Evolutionary conservation across 1,140 invertebrate genomes (phyloP), one percentile per base, ranked within the genome.

Genomic region (Ylistrum balloti): DNA sequence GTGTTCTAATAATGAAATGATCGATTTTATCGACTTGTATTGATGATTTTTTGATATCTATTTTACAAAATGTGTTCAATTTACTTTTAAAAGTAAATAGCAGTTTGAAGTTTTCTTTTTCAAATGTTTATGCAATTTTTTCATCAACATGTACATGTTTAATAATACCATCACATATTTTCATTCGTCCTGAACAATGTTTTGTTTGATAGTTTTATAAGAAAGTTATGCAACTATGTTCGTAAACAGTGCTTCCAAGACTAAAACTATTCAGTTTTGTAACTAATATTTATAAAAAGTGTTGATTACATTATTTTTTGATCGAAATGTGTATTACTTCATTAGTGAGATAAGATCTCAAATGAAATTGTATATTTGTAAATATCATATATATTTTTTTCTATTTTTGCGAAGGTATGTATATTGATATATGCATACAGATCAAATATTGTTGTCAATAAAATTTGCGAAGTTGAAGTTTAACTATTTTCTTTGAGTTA

Each of bases 371-470:
- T 74, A 74, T 74, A 74, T 74, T 74, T 74, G 56, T 74, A 74
- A 2, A 45, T 74, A 74, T 74, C 56, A 74, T 74, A 74, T 28
- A 74, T 28, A 17, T 38, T 28, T 74, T 74, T 74, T 74, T 74
- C n/a, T 74, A 74, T 74, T n/a, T 74, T 74, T 74, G 56, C 56
- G 56, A 74, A 74, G 22, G 56, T 74, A 74, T 74, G 56, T 74
- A 74, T 74, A 48, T 48, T 10, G 11, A 48, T 48, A 74, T 74
- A 17, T 28, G 56, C 56, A 74, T 74, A 28, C 5, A 74, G 5
- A 74, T 28, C 56, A 74, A 74, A 74, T 74, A 38, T 28, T 74
- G 56, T 74, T 74, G 56, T 74, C 56, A 74, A 74, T 74, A 74
- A 74, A 74, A 74, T 38, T 38, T 74, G 56, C 56, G 22, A 74